These are phyloP conservation scores for Collichthys lucidus DNA, from an alignment of 2,113 vertebrate species.

Conservation along the genomic window DNA sequence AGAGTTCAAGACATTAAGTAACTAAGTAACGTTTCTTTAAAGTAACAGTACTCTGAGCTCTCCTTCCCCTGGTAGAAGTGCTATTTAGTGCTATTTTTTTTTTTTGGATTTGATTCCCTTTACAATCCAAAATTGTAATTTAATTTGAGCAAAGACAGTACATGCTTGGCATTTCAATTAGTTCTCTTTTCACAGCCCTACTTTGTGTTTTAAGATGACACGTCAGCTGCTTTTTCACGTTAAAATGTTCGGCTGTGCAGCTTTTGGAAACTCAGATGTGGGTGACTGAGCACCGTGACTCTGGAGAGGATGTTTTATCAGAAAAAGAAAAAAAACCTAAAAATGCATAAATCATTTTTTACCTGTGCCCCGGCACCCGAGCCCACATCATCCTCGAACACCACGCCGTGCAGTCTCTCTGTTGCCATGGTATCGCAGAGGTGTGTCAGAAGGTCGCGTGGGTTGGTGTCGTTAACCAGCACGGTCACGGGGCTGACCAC, in stretches of 20 bases:
- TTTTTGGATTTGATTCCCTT: conserved; percentile 17
- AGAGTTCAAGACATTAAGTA: too few species aligned
- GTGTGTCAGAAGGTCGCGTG: conserved; percentile 92
- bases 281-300: conserved; percentile 46
- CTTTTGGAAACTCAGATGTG: conserved; percentile 27
- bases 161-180: conserved; percentile 31
- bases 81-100: neutral
- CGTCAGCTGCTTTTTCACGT: conserved; percentile 5
- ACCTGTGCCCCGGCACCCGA: conserved; percentile 91
- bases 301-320: conserved; percentile 13
- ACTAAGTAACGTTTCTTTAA: too few species aligned
- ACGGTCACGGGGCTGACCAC: conserved; percentile 94
- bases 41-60: neutral
- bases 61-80: neutral
- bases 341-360: conserved; percentile 12
- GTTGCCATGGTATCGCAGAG: conserved; percentile 91
- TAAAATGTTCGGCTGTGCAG: conserved; percentile 18
- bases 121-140: conserved; percentile 13
- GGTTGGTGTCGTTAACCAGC: conserved; percentile 94
- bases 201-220: conserved; percentile 38
- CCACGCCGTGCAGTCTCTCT: conserved; percentile 90
- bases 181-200: conserved; percentile 8
- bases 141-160: conserved; percentile 40
- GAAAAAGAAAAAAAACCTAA: conserved; percentile 4
- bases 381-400: conserved; percentile 96